Base-by-base conservation (phyloP, 2,797 vertebrate species). In the Eulemur rubriventer region DNA sequence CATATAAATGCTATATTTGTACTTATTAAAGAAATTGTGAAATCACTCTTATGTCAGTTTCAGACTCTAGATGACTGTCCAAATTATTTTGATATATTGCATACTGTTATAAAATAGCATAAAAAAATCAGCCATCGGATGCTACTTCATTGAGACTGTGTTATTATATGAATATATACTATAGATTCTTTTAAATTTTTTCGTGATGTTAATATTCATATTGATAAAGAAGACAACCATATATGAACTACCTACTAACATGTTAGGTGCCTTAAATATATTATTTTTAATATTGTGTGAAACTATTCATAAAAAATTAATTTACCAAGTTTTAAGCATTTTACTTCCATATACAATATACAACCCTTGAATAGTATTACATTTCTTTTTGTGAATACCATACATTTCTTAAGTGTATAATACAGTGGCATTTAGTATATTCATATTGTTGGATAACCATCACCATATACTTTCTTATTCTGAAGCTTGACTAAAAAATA, bases 281-380 rank as follows among this genome's bases (percentile, higher is more conserved):
- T 55, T 43, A 87, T 75, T 83, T 41, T 85, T 65, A 96, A 65
- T 38, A 33, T n/a, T 82, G 43, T 2, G 7, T 82, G 38, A 89
- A 94, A 87, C 79, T 76, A 95, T 57, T 59, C 30, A 52, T 52
- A 73, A 83, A 91, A 92, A 85, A 91, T 43, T 78, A 43, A 82
- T 52, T 38, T 82, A 76, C 48, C 1, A 78, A 48, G 14, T 85
- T 73, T 69, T 55, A 86, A 83, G 43, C 46, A 93, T 72, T 87
- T 89, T 16, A 75, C 41, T 82, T 94, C 28, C 17, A 20, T 81
- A 35, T 0, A 33, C 33, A 94, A 81, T 89, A 85, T 43, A 48
- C 2, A 78, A 52, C 12, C 9, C 9, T 70, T 3, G 7, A 89
- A 70, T 43, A 86, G 1, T 41, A 70, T n/a, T 50, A 70, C 30